phyloP scores from a whole-genome alignment of 2,797 vertebrate genomes.

The Kryptolebias ocellatus region DNA sequence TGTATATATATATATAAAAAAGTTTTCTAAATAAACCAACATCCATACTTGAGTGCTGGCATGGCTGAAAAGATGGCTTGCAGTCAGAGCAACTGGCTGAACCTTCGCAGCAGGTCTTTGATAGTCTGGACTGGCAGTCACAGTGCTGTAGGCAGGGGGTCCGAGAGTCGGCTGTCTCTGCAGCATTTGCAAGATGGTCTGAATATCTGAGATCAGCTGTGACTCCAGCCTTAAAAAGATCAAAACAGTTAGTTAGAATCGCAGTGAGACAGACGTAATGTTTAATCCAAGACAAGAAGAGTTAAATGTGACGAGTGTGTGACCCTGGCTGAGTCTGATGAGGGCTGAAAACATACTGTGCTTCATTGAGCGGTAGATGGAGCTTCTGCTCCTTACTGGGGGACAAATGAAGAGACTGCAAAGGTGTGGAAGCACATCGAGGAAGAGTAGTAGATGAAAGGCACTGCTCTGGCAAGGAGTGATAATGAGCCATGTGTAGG shows the following conservation, averaged over 20 bases:
- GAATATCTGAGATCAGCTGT: constrained; percentile 95
- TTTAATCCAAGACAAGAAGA: constrained; percentile 10
- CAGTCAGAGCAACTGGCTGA: constrained; percentile 84
- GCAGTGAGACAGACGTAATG: constrained; percentile 8
- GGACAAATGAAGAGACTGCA: constrained; percentile 19
- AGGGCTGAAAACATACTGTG: constrained; percentile 13
- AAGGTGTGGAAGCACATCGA: constrained; percentile 32
- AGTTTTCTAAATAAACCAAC: neutral
- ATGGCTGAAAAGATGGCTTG: constrained; percentile 85
- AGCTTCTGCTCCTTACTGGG: constrained; percentile 46
- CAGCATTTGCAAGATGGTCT: constrained; percentile 93
- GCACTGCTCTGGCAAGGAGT: constrained; percentile 47
- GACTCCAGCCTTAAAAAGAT: constrained; percentile 88
- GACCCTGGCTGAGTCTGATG: constrained; percentile 8
- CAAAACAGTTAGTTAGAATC: constrained; percentile 26
- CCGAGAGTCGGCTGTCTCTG: constrained; percentile 90
- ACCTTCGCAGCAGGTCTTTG: constrained; percentile 82
- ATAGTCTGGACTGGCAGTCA: constrained; percentile 87
- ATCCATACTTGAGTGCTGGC: constrained; percentile 64
- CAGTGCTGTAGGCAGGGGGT: constrained; percentile 94
- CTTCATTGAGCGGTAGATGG: constrained; percentile 67
- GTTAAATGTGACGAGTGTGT: constrained; percentile 5
- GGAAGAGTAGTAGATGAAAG: constrained; percentile 48
- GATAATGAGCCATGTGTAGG: constrained; percentile 71
- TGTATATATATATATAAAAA: neutral